Evolutionary conservation across 1,140 invertebrate species (phyloP), one percentile per base, ranked within the genome.

Genomic region (Pseudomyrmex pallidus): DNA sequence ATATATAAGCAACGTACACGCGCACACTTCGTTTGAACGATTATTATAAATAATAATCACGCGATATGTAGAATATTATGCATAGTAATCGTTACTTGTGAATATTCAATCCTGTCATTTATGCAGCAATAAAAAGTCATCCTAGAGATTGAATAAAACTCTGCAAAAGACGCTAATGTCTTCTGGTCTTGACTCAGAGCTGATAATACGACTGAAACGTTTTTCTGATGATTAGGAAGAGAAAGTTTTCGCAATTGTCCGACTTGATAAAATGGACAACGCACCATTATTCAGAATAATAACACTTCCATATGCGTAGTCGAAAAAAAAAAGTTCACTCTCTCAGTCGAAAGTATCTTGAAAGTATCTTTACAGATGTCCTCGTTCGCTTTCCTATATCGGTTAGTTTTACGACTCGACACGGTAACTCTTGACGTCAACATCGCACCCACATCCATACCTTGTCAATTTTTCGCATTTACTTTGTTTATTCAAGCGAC

Each of bases 141-240:
- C 10, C 48, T 52, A 12, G 46, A 57, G 8, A 35, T 87, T 74
- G 54, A 87, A 87, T 87, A 87, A 87, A 87, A 87, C 25, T 80
- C 76, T 59, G 2, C 44, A 61, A 70, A 59, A 70, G 59, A 72
- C 15, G 63, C 44, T 15, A 52, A 52, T 46, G 13, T 63, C 17
- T 46, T 74, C 54, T 46, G 44, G 52, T 82, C 46, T 61, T 20
- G 48, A 17, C 25, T 25, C 2, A 54, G 25, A 44, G 12, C 35
- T 20, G 50, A 54, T 66, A 57, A 10, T 35, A 17, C n/a, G 22
- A 15, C 8, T 1, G 1, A 74, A 76, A n/a, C 15, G 50, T 22
- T 17, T 66, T 44, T 59, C 10, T 57, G 35, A 48, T 50, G 72
- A 80, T 50, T 72, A 80, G 5, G 25, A 50, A 44, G 56, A 61